These are phyloP conservation scores for Micropterix aruncella DNA, from an alignment of 2,888 invertebrate genomes.

Conservation along the genomic window DNA sequence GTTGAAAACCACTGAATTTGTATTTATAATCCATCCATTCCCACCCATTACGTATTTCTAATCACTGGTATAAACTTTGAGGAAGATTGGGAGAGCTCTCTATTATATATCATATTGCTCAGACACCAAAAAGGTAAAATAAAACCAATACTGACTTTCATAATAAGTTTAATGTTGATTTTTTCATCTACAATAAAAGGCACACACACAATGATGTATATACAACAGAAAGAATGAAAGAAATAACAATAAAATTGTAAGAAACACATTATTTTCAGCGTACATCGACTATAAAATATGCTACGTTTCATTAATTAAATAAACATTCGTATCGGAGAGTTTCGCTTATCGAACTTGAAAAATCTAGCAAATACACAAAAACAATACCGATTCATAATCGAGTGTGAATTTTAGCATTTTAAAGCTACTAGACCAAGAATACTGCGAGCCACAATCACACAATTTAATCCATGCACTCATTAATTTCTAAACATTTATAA, in stretches of 20 bases:
- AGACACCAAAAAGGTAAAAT: slow-evolving; percentile 14
- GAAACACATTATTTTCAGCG: not conserved
- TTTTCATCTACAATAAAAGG: slow-evolving; percentile 54
- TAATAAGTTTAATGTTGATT: slow-evolving; percentile 43
- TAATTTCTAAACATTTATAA: not conserved
- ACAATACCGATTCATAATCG: not conserved
- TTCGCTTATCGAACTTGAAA: not conserved
- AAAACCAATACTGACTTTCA: slow-evolving; percentile 33
- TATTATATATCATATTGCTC: too few relatives aligned
- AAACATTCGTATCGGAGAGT: not conserved
- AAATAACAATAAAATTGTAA: slow-evolving; percentile 27
- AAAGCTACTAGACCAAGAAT: not conserved
- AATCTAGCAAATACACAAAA: not conserved
- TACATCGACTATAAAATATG: too few relatives aligned
- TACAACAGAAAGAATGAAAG: slow-evolving; percentile 19
- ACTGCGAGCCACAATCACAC: not conserved
- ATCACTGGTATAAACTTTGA: too few relatives aligned
- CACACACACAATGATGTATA: slow-evolving; percentile 51
- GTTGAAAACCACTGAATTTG: too few relatives aligned
- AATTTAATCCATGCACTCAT: not conserved
- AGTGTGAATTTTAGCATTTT: not conserved
- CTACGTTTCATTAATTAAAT: not conserved
- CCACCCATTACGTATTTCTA: too few relatives aligned
- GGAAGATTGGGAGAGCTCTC: too few relatives aligned
- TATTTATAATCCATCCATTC: too few relatives aligned